Evolutionary conservation across 2,888 invertebrate genomes (phyloP).

Genomic region (Nomada ferruginata): DNA sequence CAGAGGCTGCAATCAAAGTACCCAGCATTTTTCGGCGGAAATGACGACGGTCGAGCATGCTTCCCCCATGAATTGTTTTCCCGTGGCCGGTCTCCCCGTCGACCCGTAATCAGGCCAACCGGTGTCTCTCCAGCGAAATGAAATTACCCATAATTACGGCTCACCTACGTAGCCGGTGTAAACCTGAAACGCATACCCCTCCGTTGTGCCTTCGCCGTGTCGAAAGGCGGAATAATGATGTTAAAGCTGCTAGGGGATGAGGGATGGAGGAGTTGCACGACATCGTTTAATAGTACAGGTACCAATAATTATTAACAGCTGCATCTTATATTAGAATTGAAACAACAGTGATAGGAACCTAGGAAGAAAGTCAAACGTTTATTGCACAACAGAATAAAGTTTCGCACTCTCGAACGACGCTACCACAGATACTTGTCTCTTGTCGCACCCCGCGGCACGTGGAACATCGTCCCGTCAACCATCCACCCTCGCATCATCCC

Average conservation of each 20-base stretch:
- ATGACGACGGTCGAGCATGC: not conserved
- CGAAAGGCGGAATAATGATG: constrained; percentile 28
- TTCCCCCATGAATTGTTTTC: constrained; percentile 11
- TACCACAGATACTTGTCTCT: no score
- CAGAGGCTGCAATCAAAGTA: constrained; percentile 43
- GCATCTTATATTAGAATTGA: no score
- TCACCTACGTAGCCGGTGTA: constrained; percentile 11
- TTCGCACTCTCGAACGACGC: no score
- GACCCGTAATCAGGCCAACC: constrained; percentile 37
- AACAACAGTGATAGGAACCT: no score
- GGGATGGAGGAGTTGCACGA: not conserved
- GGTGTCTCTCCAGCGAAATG: constrained; percentile 32
- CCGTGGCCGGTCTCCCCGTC: constrained; percentile 19
- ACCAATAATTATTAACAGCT: no score
- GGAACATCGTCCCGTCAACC: not conserved
- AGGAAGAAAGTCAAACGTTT: no score
- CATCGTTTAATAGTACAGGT: no score
- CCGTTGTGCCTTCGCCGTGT: constrained; percentile 4
- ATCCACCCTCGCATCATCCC: not conserved
- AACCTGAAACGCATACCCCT: constrained; percentile 17
- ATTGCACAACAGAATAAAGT: no score
- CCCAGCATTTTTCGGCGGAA: constrained; percentile 48
- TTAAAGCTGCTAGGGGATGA: constrained; percentile 10
- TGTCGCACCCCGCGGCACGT: not conserved
- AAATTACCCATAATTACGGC: constrained; percentile 45